Conservation (phyloP, 2,797 vertebrate species). For the Ataeniobius toweri region DNA sequence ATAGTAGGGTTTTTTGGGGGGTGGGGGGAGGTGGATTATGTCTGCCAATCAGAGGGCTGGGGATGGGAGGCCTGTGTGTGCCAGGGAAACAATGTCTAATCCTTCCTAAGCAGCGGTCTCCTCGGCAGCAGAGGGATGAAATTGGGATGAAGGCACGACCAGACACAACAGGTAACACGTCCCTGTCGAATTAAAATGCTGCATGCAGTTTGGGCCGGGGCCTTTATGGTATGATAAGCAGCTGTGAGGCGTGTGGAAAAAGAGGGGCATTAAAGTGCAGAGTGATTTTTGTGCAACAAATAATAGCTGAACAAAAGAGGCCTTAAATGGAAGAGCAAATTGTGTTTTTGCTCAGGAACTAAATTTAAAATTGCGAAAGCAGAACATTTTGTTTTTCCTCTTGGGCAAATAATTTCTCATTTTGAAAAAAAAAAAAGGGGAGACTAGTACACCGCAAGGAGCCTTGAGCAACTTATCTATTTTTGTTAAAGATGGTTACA, state of each 20-base stretch:
- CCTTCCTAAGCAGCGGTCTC: slow-evolving; percentile 79
- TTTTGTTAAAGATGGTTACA: slow-evolving; percentile 17
- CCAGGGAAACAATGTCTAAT: slow-evolving; percentile 86
- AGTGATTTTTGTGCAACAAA: slow-evolving; percentile 45
- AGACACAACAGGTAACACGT: slow-evolving; percentile 77
- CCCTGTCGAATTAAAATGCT: slow-evolving; percentile 67
- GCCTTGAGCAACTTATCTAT: slow-evolving; percentile 43
- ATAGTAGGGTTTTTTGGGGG: slow-evolving; percentile 26
- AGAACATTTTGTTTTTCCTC: slow-evolving; percentile 30
- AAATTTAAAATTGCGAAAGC: slow-evolving; percentile 27
- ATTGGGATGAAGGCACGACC: slow-evolving; percentile 74
- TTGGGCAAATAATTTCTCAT: slow-evolving; percentile 43
- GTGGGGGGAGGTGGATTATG: slow-evolving; percentile 70
- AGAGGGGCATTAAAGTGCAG: slow-evolving; percentile 34
- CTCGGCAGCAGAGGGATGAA: slow-evolving; percentile 76
- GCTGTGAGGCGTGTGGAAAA: slow-evolving; percentile 17
- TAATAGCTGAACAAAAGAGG: slow-evolving; percentile 38
- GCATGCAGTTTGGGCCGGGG: slow-evolving; percentile 51
- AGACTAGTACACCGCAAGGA: slow-evolving; percentile 42
- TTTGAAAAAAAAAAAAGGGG: slow-evolving; percentile 27
- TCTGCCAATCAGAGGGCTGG: slow-evolving; percentile 79
- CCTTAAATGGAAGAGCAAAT: slow-evolving; percentile 29
- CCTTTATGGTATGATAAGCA: slow-evolving; percentile 57
- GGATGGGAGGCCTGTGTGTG: slow-evolving; percentile 79
- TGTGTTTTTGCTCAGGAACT: slow-evolving; percentile 16